Base-by-base conservation (phyloP, 2,888 invertebrate genomes). In the Nysson spinosus region DNA sequence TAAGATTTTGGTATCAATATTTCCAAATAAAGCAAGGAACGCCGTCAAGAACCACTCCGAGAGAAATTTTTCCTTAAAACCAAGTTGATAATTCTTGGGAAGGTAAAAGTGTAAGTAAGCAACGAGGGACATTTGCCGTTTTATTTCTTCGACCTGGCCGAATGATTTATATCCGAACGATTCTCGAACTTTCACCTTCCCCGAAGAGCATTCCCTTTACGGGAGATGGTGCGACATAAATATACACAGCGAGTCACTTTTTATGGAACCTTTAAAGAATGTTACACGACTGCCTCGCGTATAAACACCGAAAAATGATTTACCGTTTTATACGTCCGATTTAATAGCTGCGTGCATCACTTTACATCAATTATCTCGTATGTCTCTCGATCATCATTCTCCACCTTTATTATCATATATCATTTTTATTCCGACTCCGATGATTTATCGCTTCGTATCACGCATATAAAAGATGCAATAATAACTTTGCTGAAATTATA, bases 151-250 rank as follows among this genome's bases (percentile, higher is more conserved):
- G 44, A 34, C 26, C 47, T 1, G 28, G 40, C 30, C 24, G 55
- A 46, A 60, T 65, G 68, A 68, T 68, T 65, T 68, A 65, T 50
- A 37, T 4, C 19, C 5, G 55, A 42, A 46, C 67, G 65, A 60
- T 49, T 46, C 54, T 65, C 54, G 55, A 51, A 65, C 58, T 68
- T 66, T 68, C 65, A 58, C 65, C 67, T 67, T 54, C 54, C 9
- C 24, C 3, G 28, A 49, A 11, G 52, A 43, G 37, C 52, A 64
- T 39, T 28, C 28, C 62, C 42, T 47, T 64, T 47, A 12, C 32
- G 32, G 43, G 24, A 24, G 26, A 14, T n/a, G 24, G 24, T 3
- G 20, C 65, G 24, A 37, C 42, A 42, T 24, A 56, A 56, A 66
- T 51, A 51, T 50, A 63, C 56, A 50, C n/a, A 5, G 22, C 22